Percentiles rank a stretch among this genome's conserved stretches.
phyloP scores from a whole-genome alignment of 2,888 invertebrate species.

The Byasa hedistus region DNA sequence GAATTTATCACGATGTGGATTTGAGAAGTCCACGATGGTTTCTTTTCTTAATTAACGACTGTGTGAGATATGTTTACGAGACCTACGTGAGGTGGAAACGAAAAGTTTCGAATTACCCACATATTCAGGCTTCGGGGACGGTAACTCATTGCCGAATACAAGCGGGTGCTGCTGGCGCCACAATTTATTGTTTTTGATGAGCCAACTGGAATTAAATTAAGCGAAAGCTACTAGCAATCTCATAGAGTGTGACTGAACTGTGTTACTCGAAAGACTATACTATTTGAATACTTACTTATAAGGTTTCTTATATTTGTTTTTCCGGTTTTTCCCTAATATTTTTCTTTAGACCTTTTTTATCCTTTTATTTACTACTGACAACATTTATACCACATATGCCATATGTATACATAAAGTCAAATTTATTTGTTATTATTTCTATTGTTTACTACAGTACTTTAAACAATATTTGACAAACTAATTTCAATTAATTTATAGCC shows the following conservation, averaged over 20 bases:
- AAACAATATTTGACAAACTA: too few relatives aligned
- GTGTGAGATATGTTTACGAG: slow-evolving; percentile 28
- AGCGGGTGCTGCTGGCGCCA: slow-evolving; percentile 14
- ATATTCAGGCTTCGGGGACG: slow-evolving; percentile 16
- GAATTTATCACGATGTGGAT: slow-evolving; percentile 13
- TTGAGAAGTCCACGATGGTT: slow-evolving; percentile 23
- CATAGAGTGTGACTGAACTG: neutral
- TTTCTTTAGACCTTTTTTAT: too few relatives aligned
- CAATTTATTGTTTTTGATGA: slow-evolving; percentile 28
- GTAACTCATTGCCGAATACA: slow-evolving; percentile 25
- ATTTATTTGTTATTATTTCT: too few relatives aligned
- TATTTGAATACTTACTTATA: neutral
- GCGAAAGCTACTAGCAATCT: slow-evolving; percentile 16
- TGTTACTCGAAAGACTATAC: neutral
- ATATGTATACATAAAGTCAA: too few relatives aligned
- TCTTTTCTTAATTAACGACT: slow-evolving; percentile 27
- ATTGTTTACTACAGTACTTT: too few relatives aligned
- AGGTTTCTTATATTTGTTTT: neutral
- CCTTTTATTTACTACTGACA: too few relatives aligned
- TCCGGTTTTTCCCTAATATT: too few relatives aligned
- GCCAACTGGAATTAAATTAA: slow-evolving; percentile 22
- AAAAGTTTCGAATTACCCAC: slow-evolving; percentile 23
- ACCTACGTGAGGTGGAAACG: slow-evolving; percentile 23
- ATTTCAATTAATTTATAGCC: too few relatives aligned
- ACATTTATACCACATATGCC: too few relatives aligned